Evolutionary conservation across 2,888 invertebrate species (phyloP).

Genomic region (Pocota personata): DNA sequence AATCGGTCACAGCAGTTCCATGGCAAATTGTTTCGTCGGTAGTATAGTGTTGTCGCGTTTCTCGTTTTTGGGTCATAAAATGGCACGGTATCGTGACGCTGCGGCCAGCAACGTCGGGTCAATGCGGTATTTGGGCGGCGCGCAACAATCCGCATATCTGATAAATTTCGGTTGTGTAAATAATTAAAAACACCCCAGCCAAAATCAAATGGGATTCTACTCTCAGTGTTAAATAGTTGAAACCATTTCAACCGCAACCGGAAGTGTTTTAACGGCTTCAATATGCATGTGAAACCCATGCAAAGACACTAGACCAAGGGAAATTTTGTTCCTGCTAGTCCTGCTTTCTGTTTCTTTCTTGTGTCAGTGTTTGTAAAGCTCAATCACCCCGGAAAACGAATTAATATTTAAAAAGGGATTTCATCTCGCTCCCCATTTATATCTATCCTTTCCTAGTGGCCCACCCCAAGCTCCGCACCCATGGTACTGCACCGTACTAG

Average conservation of each 20-base stretch:
- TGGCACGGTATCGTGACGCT: slow-evolving; percentile 55
- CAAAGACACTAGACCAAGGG: slow-evolving; percentile 36
- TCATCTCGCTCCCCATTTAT: slow-evolving; percentile 57
- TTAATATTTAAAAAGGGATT: slow-evolving; percentile 73
- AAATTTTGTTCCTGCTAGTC: slow-evolving; percentile 16
- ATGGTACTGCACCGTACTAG: slow-evolving; percentile 7
- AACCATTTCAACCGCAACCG: slow-evolving; percentile 11
- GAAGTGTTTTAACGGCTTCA: slow-evolving; percentile 22
- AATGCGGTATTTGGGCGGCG: slow-evolving; percentile 60
- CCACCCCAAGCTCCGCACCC: not conserved
- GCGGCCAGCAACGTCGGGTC: slow-evolving; percentile 46
- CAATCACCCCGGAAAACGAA: slow-evolving; percentile 75
- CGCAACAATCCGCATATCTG: slow-evolving; percentile 67
- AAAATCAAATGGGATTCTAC: not conserved
- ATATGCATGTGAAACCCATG: slow-evolving; percentile 13
- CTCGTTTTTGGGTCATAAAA: slow-evolving; percentile 64
- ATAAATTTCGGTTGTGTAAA: slow-evolving; percentile 50
- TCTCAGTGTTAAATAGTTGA: slow-evolving; percentile 12
- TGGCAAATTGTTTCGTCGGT: slow-evolving; percentile 60
- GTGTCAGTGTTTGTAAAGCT: slow-evolving; percentile 60
- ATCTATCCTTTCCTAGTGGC: slow-evolving; percentile 24
- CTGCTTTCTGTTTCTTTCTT: not conserved
- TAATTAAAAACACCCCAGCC: slow-evolving; percentile 30
- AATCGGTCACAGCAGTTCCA: slow-evolving; percentile 64
- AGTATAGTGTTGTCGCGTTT: slow-evolving; percentile 66